Conservation (phyloP, 2,888 invertebrate species). For the Bhutanitis thaidina region DNA sequence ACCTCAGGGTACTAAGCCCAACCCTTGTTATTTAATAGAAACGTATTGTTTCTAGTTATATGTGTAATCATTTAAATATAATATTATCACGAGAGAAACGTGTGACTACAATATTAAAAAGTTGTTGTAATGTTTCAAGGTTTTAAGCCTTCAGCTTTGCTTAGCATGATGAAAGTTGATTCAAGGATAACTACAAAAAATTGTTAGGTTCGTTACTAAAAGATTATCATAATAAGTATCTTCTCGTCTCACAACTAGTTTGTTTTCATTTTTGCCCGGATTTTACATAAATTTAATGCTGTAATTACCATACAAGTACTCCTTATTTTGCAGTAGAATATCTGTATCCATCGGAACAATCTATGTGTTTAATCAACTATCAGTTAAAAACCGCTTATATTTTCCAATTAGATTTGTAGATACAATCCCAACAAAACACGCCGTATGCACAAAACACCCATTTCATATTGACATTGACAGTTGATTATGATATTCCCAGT, state of each 20-base stretch:
- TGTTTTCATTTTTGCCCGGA: conserved; percentile 38
- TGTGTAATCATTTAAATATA: no score
- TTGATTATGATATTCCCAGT: no score
- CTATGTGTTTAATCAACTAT: neutral
- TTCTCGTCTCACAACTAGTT: conserved; percentile 1
- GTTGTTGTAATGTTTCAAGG: no score
- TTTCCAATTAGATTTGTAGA: neutral
- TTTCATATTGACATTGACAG: neutral
- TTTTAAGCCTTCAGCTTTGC: no score
- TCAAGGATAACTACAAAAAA: conserved; percentile 2
- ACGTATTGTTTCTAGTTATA: no score
- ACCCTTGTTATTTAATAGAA: no score
- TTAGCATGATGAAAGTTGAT: conserved; percentile 1
- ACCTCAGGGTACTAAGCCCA: no score
- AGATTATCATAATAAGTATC: neutral
- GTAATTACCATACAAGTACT: conserved; percentile 60
- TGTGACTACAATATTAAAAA: no score
- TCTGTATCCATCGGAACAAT: conserved; percentile 68
- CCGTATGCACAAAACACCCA: neutral
- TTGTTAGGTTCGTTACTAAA: no score
- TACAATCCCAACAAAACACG: conserved; percentile 11
- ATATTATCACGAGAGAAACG: no score
- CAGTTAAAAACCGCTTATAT: no score
- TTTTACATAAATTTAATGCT: conserved; percentile 22
- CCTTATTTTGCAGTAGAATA: conserved; percentile 56